Evolutionary conservation across 2,113 vertebrate genomes (phyloP).

Genomic region (Menura novaehollandiae): DNA sequence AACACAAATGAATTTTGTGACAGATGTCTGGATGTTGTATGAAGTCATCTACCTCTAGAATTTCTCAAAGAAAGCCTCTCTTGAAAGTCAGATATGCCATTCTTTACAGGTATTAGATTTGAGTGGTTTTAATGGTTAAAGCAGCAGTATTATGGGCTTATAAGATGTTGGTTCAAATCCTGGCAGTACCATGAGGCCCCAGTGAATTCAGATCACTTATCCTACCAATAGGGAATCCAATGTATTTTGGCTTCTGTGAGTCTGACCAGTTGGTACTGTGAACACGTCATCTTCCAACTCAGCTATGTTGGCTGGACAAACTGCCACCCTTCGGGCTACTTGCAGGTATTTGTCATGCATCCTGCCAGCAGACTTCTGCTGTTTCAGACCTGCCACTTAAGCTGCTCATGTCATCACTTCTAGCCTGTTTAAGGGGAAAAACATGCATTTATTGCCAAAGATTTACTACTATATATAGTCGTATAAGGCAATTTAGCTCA

Average conservation of each 20-base stretch:
- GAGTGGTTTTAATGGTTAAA: neutral
- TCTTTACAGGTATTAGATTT: neutral
- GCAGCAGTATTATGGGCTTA: neutral
- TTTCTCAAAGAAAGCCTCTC: neutral
- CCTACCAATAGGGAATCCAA: neutral
- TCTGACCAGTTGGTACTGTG: slow-evolving; percentile 21
- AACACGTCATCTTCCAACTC: neutral
- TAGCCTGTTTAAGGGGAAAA: slow-evolving; percentile 21
- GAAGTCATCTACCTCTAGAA: neutral
- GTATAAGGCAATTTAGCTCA: neutral
- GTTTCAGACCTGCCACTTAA: slow-evolving; percentile 17
- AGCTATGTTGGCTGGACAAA: neutral
- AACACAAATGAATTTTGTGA: neutral
- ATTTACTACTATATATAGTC: neutral
- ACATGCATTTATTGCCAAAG: slow-evolving; percentile 5
- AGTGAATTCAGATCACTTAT: neutral
- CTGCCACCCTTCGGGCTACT: neutral
- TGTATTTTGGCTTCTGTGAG: neutral
- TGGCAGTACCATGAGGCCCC: neutral
- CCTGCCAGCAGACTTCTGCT: slow-evolving; percentile 20
- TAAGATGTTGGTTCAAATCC: neutral
- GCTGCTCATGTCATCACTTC: slow-evolving; percentile 21
- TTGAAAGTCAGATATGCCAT: neutral
- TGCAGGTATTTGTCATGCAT: slow-evolving; percentile 34
- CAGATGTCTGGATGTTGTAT: neutral